Conservation (phyloP, 1,140 invertebrate species). For the Macrobrachium rosenbergii region DNA sequence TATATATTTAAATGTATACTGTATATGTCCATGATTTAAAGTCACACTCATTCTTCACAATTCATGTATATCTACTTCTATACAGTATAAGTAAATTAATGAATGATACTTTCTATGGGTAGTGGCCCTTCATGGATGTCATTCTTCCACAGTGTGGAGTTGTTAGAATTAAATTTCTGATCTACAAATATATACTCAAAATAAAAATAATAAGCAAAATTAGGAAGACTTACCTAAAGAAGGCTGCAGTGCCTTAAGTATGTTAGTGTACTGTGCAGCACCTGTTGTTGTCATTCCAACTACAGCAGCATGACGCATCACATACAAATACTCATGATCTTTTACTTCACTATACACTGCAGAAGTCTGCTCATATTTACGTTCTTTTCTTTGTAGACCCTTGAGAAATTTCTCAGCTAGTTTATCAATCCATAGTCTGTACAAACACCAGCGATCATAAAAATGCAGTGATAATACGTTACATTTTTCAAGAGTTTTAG, state of each 20-base stretch:
- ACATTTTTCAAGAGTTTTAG: neutral
- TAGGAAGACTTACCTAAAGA: conserved; percentile 71
- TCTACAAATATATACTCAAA: no score
- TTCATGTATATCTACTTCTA: no score
- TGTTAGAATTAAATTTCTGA: no score
- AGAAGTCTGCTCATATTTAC: conserved; percentile 21
- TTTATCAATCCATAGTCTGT: conserved; percentile 60
- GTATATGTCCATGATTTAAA: no score
- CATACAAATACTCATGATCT: conserved; percentile 53
- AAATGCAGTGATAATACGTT: conserved; percentile 30
- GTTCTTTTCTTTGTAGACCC: neutral
- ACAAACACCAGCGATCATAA: conserved; percentile 57
- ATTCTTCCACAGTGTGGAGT: no score
- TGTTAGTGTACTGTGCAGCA: conserved; percentile 77
- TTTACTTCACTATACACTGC: conserved; percentile 40
- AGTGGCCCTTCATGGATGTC: no score
- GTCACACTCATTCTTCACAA: no score
- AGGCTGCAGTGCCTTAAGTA: conserved; percentile 77
- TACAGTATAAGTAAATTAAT: no score
- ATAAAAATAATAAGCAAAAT: no score
- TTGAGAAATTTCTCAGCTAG: conserved; percentile 35
- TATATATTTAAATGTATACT: no score
- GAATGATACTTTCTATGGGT: no score
- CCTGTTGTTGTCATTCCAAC: conserved; percentile 85
- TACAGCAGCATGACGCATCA: conserved; percentile 69